Conservation (phyloP, 2,888 invertebrate genomes). For the Helicoverpa assulta region DNA sequence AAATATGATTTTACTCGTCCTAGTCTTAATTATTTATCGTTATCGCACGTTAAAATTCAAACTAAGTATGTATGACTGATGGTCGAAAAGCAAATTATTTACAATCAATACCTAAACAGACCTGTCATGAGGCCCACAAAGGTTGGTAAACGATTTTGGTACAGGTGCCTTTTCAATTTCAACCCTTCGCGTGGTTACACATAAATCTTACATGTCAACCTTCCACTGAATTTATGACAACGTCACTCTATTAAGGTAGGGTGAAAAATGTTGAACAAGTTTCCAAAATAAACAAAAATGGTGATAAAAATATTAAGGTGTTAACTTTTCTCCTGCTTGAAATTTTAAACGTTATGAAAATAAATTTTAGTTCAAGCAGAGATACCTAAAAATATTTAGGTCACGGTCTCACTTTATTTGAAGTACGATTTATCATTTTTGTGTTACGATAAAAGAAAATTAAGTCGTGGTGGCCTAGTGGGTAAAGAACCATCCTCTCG, state of each 20-base stretch:
- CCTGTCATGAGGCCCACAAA: constrained; percentile 31
- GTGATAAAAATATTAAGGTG: constrained; percentile 1
- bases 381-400: constrained; percentile 20
- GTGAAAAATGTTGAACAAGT: constrained; percentile 33
- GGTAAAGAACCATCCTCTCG: no score
- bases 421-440: constrained; percentile 14
- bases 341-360: background rate
- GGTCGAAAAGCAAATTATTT: background rate
- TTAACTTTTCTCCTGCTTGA: background rate
- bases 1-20: no score
- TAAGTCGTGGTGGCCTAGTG: no score
- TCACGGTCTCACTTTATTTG: constrained; percentile 3
- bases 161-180: constrained; percentile 67
- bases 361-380: background rate
- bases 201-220: constrained; percentile 71
- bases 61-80: no score
- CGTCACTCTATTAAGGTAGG: constrained; percentile 66
- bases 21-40: no score
- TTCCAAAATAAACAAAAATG: constrained; percentile 4
- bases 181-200: constrained; percentile 60
- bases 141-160: constrained; percentile 61
- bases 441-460: constrained; percentile 3
- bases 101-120: constrained; percentile 5
- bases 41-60: no score
- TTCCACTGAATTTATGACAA: constrained; percentile 71